Percentiles rank a stretch among this genome's conserved stretches.
phyloP scores from a whole-genome alignment of 1,140 invertebrate genomes.

The Formica exsecta region DNA sequence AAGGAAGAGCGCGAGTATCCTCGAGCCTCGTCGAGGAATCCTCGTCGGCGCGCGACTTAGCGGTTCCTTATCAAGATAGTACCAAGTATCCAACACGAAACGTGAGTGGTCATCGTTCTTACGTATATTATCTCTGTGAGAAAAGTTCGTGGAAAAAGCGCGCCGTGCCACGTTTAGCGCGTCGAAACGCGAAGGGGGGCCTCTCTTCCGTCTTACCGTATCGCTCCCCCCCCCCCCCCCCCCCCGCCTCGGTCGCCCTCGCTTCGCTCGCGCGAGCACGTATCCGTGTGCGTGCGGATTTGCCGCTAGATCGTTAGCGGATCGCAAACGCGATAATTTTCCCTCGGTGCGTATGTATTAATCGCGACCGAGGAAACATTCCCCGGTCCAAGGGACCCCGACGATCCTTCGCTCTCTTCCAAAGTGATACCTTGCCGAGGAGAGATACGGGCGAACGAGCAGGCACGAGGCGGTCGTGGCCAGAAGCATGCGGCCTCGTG shows the following conservation, averaged over 20 bases:
- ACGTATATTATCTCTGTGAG: not conserved
- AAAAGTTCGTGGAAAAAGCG: slow-evolving; percentile 15
- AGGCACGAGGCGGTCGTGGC: not conserved
- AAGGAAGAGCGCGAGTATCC: not conserved
- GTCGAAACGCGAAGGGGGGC: not conserved
- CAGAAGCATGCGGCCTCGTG: slow-evolving; percentile 18
- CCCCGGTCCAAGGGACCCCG: too few species aligned
- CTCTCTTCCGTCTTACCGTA: slow-evolving; percentile 17
- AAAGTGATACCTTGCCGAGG: not conserved
- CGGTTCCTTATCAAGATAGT: not conserved
- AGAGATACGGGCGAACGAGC: not conserved
- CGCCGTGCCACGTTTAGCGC: slow-evolving; percentile 40
- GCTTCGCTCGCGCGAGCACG: slow-evolving; percentile 4
- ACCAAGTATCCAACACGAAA: not conserved
- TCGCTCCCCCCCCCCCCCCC: too few species aligned
- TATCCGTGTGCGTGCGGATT: not conserved
- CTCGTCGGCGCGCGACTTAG: not conserved
- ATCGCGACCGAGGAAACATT: not conserved
- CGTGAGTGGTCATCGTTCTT: slow-evolving; percentile 31
- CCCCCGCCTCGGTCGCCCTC: not conserved
- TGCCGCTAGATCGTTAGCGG: not conserved
- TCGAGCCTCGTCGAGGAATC: not conserved
- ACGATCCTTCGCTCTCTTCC: too few species aligned
- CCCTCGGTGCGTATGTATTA: not conserved
- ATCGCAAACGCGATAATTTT: not conserved